Evolutionary conservation across 2,888 invertebrate genomes (phyloP).

Genomic region (Cyrtodaria siliqua): DNA sequence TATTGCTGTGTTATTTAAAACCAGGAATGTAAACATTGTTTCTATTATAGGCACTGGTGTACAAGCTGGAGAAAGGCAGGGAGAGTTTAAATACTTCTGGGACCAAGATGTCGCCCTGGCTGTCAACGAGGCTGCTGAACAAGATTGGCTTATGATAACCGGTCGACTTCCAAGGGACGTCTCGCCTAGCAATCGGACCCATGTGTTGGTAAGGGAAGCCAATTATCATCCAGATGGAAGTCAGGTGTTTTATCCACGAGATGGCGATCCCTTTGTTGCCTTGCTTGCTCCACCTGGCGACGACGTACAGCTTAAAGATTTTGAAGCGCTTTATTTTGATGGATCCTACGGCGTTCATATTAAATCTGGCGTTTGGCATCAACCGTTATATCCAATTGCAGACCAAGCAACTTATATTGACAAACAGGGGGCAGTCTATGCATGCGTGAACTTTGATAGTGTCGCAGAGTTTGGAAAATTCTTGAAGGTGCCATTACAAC

Average conservation of each 20-base stretch:
- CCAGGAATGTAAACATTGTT: no score
- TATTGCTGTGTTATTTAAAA: no score
- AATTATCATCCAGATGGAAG: constrained; percentile 70
- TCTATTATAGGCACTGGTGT: constrained; percentile 57
- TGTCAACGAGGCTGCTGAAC: constrained; percentile 51
- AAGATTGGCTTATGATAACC: constrained; percentile 33
- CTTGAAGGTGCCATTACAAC: constrained; percentile 50
- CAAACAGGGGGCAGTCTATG: constrained; percentile 62
- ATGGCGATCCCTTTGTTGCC: constrained; percentile 37
- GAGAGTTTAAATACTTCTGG: constrained; percentile 58
- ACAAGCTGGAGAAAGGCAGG: constrained; percentile 48
- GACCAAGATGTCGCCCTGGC: constrained; percentile 47
- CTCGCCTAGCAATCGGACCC: constrained; percentile 36
- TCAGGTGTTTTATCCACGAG: constrained; percentile 51
- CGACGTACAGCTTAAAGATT: constrained; percentile 61
- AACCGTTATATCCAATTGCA: constrained; percentile 56
- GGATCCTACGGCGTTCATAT: constrained; percentile 68
- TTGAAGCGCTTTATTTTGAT: constrained; percentile 69
- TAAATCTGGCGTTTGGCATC: constrained; percentile 66
- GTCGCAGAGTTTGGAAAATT: constrained; percentile 62
- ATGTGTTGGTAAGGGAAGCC: constrained; percentile 59
- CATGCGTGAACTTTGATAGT: constrained; percentile 58
- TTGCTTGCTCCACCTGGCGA: constrained; percentile 65
- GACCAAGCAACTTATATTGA: constrained; percentile 49
- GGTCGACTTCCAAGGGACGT: constrained; percentile 56